Evolutionary conservation across 2,888 invertebrate species (phyloP).

Genomic region (Prosapia bicincta): DNA sequence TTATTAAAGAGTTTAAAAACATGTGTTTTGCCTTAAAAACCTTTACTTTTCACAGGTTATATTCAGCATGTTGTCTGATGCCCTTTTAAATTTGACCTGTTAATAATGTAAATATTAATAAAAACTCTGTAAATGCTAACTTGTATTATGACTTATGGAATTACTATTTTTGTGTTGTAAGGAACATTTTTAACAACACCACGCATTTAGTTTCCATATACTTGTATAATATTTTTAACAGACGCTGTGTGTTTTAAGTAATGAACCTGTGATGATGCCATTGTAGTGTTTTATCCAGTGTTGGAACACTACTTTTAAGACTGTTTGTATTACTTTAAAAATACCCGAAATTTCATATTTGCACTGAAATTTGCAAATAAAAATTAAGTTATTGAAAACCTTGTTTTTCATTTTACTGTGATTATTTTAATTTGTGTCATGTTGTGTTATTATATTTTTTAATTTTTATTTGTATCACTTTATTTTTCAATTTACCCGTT

Average conservation of each 20-base stretch:
- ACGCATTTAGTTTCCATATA: slow-evolving; percentile 7
- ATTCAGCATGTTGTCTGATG: not conserved
- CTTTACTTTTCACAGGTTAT: too few relatives aligned
- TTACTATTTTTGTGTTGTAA: not conserved
- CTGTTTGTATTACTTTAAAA: slow-evolving; percentile 26
- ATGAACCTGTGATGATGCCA: slow-evolving; percentile 37
- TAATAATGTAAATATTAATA: slow-evolving; percentile 34
- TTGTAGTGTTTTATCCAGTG: slow-evolving; percentile 30
- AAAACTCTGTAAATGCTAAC: slow-evolving; percentile 35
- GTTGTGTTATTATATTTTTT: not conserved
- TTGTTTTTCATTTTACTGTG: not conserved
- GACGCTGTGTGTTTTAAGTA: slow-evolving; percentile 23
- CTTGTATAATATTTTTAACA: slow-evolving; percentile 1
- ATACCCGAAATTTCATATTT: slow-evolving; percentile 27
- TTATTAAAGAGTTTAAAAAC: slow-evolving; percentile 13
- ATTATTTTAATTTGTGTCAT: not conserved
- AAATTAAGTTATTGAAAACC: slow-evolving; percentile 7
- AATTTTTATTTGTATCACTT: not conserved
- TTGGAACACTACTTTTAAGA: slow-evolving; percentile 3
- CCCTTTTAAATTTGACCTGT: slow-evolving; percentile 27
- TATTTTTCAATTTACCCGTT: not conserved
- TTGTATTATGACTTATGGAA: slow-evolving; percentile 19
- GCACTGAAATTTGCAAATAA: slow-evolving; percentile 28
- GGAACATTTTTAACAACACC: not conserved
- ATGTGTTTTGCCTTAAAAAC: slow-evolving; percentile 27